A percentile compares a stretch with the other conserved stretches of the same genome.
phyloP scores from a whole-genome alignment of 2,888 invertebrate genomes.

The Synergus umbraculus region DNA sequence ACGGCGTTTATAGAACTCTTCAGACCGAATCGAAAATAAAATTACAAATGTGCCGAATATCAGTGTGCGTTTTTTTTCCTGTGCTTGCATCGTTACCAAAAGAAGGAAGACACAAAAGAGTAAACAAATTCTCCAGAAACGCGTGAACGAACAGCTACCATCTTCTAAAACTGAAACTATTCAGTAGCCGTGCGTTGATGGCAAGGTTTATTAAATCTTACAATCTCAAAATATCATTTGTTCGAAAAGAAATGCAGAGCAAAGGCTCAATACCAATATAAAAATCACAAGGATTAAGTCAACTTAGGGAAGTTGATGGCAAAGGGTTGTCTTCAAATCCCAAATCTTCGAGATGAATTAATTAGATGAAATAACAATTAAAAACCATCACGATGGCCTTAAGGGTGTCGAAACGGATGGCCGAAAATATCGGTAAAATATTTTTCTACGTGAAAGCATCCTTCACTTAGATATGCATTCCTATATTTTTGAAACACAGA shows the following conservation, averaged over 20 bases:
- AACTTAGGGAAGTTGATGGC: slow-evolving; percentile 27
- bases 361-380: neutral
- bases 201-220: slow-evolving; percentile 47
- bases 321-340: slow-evolving; percentile 3
- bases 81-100: slow-evolving; percentile 4
- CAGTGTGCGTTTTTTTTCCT: slow-evolving; percentile 24
- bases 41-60: neutral
- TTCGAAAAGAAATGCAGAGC: slow-evolving; percentile 43
- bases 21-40: neutral
- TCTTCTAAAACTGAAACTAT: slow-evolving; percentile 45
- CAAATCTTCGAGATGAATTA: neutral
- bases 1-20: neutral
- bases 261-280: slow-evolving; percentile 35
- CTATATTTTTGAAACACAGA: neutral
- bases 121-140: slow-evolving; percentile 37
- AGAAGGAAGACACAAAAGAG: neutral
- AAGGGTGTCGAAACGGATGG: neutral
- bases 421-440: neutral
- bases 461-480: neutral
- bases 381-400: slow-evolving; percentile 4
- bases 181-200: slow-evolving; percentile 47
- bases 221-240: slow-evolving; percentile 51
- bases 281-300: slow-evolving; percentile 35
- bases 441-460: neutral
- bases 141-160: slow-evolving; percentile 51